Evolutionary conservation across 1,140 invertebrate species (phyloP), one percentile per base, ranked within the genome.

Genomic region (Acromyrmex heyeri): DNA sequence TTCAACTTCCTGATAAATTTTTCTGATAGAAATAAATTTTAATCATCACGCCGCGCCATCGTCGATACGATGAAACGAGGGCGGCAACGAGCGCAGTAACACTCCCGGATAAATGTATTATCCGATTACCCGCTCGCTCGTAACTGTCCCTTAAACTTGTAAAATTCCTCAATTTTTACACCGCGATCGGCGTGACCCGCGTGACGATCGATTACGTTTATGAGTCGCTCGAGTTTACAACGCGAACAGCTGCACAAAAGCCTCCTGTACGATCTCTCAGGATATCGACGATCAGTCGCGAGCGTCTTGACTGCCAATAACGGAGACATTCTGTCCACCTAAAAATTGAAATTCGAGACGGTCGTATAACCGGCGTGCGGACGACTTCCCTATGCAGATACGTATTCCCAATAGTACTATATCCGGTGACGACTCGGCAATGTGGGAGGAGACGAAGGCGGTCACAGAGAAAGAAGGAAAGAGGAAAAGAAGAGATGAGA

Each of bases 151-250:
- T 75, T 81, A 81, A 79, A 70, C 76, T 73, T 67, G 24, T 87
- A 67, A 88, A 78, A 88, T 87, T 59, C 44, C 27, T 82, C 48
- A 65, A 83, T 70, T 87, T 75, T 86, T 67, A 55, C 44, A 34
- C n/a, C 69, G 30, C 77, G 64, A 79, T 69, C 62, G 30, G 3
- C 62, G 53, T 61, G 24, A 73, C 30, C 21, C 16, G 50, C 53
- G 50, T 30, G 48, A 77, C 62, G 82, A 90, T 85, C 76, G 88
- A 89, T 88, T 55, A 73, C 77, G 18, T 88, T 88, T 88, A 88
- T 30, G 70, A 62, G 34, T 27, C 53, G 75, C 77, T 30, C 77
- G 38, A 62, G 73, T 88, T 87, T 91, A 82, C 70, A 87, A 30
- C 55, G 38, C 27, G 44, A 34, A n/a, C 87, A 88, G 77, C 69